Evolutionary conservation across 2,113 vertebrate genomes (phyloP), one percentile per base, ranked within the genome.

Genomic region (Pterocles burchelli): DNA sequence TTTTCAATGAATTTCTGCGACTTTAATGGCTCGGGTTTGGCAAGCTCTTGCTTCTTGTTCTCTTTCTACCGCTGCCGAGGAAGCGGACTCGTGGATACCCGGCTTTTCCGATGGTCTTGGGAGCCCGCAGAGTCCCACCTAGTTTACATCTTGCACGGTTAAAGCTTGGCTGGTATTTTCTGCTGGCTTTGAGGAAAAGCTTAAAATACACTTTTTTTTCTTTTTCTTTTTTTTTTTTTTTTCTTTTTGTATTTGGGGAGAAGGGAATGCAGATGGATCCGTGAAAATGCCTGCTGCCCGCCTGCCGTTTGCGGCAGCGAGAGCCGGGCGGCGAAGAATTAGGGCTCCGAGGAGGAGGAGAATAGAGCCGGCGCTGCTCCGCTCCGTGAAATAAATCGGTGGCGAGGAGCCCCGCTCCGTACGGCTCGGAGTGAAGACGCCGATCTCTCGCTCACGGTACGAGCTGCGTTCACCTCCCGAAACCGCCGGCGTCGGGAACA

Each of bases 1-100:
- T 51, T 51, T 97, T 95, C 74, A 46, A 9, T 61, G 62, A 76
- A 82, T 93, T 94, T 74, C 91, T 49, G 85, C 19, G 51, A 82
- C 49, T 89, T 49, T 75, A 85, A 76, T 63, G 86, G 83, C 89
- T 96, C 25, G 79, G 90, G 91, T 93, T 95, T 92, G 95, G 85
- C 95, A 71, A 95, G 90, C 88, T 95, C 54, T 61, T n/a, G 91
- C 92, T 96, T 96, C 87, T 91, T 6, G 2, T 57, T 72, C 96
- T 92, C 66, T 95, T 93, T 78, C 91, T 90, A 21, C 95, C 11
- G 88, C 97, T 78, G 63, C 94, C 88, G 7, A 91, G 85, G 92
- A 41, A 62, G 18, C 0, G 3, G 87, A 24, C 43, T 89, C 72
- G 66, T 1, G 41, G 54, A 43, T 31, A 11, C 25, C 31, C 11